These are phyloP conservation scores for Antheraea assamensis DNA, from an alignment of 2,888 invertebrate genomes.

Conservation along the genomic window DNA sequence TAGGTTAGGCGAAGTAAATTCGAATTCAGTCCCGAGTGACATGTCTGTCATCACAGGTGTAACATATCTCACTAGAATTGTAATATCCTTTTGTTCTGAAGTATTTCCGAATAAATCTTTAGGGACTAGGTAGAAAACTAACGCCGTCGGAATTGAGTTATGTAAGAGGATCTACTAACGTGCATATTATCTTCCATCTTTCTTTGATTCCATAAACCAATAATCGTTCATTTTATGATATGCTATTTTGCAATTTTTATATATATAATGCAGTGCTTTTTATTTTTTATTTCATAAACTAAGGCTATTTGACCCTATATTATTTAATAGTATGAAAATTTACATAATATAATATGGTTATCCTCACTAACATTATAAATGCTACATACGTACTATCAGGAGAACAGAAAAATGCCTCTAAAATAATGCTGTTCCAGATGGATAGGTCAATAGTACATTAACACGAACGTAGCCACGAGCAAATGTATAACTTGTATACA, in stretches of 20 bases:
- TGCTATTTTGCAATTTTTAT: background rate
- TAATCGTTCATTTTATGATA: background rate
- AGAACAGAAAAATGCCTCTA: too few species aligned
- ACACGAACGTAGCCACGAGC: too few species aligned
- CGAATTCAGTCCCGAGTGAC: slow-evolving; percentile 21
- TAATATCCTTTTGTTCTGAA: slow-evolving; percentile 56
- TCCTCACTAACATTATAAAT: too few species aligned
- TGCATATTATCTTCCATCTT: background rate
- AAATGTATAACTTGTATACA: too few species aligned
- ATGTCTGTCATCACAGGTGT: slow-evolving; percentile 45
- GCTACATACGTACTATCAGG: too few species aligned
- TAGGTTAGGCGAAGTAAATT: background rate
- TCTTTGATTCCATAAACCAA: background rate
- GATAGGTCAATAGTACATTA: too few species aligned
- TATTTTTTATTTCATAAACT: too few species aligned
- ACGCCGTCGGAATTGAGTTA: slow-evolving; percentile 44
- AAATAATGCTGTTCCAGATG: too few species aligned
- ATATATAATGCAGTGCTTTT: too few species aligned
- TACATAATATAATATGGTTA: too few species aligned
- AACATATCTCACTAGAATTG: slow-evolving; percentile 46
- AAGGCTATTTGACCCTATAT: too few species aligned
- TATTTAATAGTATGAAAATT: too few species aligned
- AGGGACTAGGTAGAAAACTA: slow-evolving; percentile 42
- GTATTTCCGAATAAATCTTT: slow-evolving; percentile 55
- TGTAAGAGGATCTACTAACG: slow-evolving; percentile 16